Conservation (phyloP, 1,140 invertebrate species). For the Oreohelix idahoensis region DNA sequence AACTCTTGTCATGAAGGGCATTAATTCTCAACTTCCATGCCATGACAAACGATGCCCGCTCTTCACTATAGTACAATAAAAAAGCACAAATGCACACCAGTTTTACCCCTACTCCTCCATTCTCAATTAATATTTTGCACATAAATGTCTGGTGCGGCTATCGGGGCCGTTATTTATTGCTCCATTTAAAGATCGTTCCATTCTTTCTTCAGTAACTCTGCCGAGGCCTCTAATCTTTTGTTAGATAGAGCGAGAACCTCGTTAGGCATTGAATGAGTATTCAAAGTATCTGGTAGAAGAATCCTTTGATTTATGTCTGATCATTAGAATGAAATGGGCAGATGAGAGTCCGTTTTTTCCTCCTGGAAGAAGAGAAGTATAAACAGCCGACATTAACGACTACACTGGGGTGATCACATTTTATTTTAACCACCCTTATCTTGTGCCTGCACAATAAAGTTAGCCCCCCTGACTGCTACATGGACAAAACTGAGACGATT, state of each 20-base stretch:
- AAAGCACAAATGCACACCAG: neutral
- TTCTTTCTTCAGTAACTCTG: neutral
- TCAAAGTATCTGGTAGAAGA: neutral
- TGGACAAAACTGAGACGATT: no score
- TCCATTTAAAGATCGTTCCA: neutral
- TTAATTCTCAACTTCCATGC: neutral
- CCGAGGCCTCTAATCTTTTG: neutral
- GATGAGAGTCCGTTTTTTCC: neutral
- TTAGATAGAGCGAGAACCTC: neutral
- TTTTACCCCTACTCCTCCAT: neutral
- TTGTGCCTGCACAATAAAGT: neutral
- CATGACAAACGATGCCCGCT: neutral
- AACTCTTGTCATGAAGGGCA: neutral
- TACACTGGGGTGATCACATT: neutral
- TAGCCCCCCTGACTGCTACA: no score
- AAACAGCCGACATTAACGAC: neutral
- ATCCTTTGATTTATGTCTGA: neutral
- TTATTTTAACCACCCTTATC: neutral
- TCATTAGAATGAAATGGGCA: neutral
- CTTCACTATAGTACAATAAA: neutral
- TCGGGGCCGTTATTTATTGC: neutral
- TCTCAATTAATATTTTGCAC: neutral
- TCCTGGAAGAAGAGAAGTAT: neutral
- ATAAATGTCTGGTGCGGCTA: neutral
- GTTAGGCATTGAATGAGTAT: neutral